These are phyloP conservation scores for Enchytraeus crypticus DNA, from an alignment of 2,888 invertebrate species.

Conservation along the genomic window DNA sequence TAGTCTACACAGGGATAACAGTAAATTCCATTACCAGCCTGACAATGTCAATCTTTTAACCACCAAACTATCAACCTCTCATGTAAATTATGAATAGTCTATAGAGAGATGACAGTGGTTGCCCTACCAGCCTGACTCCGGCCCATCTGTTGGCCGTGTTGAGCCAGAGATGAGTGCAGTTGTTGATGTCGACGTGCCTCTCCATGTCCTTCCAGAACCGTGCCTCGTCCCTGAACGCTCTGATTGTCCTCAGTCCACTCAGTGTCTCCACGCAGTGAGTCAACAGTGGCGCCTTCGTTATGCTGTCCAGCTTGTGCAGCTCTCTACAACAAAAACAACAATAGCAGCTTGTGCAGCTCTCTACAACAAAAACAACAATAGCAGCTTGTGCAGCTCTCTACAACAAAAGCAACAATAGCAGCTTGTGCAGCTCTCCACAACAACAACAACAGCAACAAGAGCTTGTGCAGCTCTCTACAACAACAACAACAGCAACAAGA, in stretches of 20 bases:
- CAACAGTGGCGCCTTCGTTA: slow-evolving; percentile 65
- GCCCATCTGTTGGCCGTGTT: slow-evolving; percentile 23
- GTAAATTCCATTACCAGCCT: too few species aligned
- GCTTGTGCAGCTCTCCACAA: slow-evolving; percentile 64
- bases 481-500: too few species aligned
- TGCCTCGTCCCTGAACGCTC: slow-evolving; percentile 21
- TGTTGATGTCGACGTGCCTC: slow-evolving; percentile 17
- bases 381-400: slow-evolving; percentile 66
- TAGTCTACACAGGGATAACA: too few species aligned
- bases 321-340: slow-evolving; percentile 54
- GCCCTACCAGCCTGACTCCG: slow-evolving; percentile 22
- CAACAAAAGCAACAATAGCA: slow-evolving; percentile 32
- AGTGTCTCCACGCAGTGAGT: slow-evolving; percentile 69
- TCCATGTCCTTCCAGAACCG: slow-evolving; percentile 16
- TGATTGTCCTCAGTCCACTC: slow-evolving; percentile 58
- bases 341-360: slow-evolving; percentile 61
- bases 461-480: too few species aligned
- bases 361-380: slow-evolving; percentile 48
- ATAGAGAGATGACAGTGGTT: background rate
- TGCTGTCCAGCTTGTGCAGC: slow-evolving; percentile 67
- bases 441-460: background rate
- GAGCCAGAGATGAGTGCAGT: slow-evolving; percentile 19
- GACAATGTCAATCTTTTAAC: too few species aligned
- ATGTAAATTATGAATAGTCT: too few species aligned
- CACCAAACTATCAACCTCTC: too few species aligned